Conservation (phyloP, 2,113 vertebrate species). For the Abramis brama region DNA sequence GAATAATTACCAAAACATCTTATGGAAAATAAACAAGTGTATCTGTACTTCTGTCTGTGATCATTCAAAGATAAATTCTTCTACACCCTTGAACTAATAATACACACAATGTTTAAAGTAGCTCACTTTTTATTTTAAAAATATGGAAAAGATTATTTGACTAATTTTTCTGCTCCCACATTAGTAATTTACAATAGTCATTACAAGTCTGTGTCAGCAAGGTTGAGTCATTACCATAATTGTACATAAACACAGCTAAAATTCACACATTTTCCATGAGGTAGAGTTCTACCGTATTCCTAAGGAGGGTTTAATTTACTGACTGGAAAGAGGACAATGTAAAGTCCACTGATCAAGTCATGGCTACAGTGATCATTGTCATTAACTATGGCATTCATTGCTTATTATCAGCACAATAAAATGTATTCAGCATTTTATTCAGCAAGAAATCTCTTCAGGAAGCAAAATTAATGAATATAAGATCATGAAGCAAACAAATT, state of each 20-base stretch:
- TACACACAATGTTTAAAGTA: background rate
- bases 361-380: background rate
- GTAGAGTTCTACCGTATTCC: background rate
- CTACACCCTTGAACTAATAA: background rate
- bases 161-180: background rate
- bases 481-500: background rate
- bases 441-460: background rate
- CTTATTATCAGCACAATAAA: background rate
- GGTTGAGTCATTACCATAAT: background rate
- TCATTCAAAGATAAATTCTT: background rate
- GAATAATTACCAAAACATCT: constrained; percentile 74
- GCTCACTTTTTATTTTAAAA: constrained; percentile 8
- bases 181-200: background rate
- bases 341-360: background rate
- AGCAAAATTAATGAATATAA: background rate
- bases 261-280: constrained; percentile 6
- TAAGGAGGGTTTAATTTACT: background rate
- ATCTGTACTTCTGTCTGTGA: constrained; percentile 34
- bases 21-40: constrained; percentile 69
- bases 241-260: background rate
- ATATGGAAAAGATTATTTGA: background rate
- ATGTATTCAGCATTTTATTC: background rate
- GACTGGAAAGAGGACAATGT: background rate
- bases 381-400: background rate
- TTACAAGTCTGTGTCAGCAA: background rate